Evolutionary conservation across 2,113 vertebrate genomes (phyloP), one percentile per base, ranked within the genome.

Genomic region (Ancistrus triradiatus): DNA sequence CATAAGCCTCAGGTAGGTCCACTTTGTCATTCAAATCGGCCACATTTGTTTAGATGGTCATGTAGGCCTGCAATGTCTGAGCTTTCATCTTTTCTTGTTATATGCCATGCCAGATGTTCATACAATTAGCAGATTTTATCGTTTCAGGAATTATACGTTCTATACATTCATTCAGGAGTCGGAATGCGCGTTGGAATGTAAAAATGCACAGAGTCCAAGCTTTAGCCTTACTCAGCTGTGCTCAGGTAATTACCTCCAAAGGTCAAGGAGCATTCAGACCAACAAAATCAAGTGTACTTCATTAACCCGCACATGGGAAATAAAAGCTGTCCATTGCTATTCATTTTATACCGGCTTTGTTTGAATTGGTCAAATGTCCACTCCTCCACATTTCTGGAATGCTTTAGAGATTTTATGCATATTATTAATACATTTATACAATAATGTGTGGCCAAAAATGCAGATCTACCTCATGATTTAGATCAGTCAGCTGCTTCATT

Each of bases 1-100:
- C 35, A 55, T 21, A 37, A 28, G 27, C 63, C 51, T 53, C 31
- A 63, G 62, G 3, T 18, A 35, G 63, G 40, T 55, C 14, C 13
- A 28, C 24, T 11, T 52, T 7, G 2, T 10, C 43, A 49, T 21
- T 42, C 2, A 50, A 17, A 7, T 14, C 19, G 40, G 15, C 31
- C 27, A 24, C 25, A 44, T 46, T 43, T 37, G 10, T 47, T 40
- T 19, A 31, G 1, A 40, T 38, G 8, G 10, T 11, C 50, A 21
- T 14, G 35, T 11, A 4, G n/a, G 8, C 44, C 63, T 15, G 33
- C n/a, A 24, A 11, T 25, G n/a, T 24, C 22, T 22, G 2, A 3
- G 19, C 3, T 63, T 52, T 15, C 15, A 21, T 28, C 13, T 57
- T 46, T n/a, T 24, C 2, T 7, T 21, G 25, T 42, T 11, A 18